Conservation (phyloP, 2,797 vertebrate genomes). For the Mionectes olivaceus region DNA sequence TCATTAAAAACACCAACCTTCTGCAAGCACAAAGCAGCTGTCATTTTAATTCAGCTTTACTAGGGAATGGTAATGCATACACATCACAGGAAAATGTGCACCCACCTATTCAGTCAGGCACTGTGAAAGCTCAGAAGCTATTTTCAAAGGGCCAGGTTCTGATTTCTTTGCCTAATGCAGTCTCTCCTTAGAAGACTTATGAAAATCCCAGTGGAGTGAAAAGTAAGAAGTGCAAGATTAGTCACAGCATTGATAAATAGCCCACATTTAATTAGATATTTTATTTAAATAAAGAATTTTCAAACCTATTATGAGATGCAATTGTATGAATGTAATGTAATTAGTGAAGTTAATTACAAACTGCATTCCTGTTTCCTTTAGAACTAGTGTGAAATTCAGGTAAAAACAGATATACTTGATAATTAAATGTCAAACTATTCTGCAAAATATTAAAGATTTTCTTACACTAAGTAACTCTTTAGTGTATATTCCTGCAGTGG, state of each 20-base stretch:
- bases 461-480: not conserved
- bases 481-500: not conserved
- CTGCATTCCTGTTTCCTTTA: not conserved
- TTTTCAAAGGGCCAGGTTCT: not conserved
- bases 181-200: not conserved
- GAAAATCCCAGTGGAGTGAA: not conserved
- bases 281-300: slow-evolving; percentile 1
- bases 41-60: not conserved
- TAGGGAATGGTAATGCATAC: not conserved
- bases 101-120: not conserved
- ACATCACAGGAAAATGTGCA: not conserved
- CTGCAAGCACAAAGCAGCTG: not conserved
- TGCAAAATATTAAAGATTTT: not conserved
- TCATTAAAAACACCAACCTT: slow-evolving; percentile 20
- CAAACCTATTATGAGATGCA: not conserved
- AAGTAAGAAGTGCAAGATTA: not conserved
- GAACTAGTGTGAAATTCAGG: not conserved
- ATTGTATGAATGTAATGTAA: not conserved
- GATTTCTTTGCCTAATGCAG: not conserved
- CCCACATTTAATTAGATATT: not conserved
- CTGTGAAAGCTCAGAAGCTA: not conserved
- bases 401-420: not conserved
- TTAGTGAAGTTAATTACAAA: not conserved
- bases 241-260: not conserved
- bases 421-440: not conserved